These are phyloP conservation scores for Drosophila austrosaltans DNA, from an alignment of 2,888 invertebrate species.

Conservation along the genomic window DNA sequence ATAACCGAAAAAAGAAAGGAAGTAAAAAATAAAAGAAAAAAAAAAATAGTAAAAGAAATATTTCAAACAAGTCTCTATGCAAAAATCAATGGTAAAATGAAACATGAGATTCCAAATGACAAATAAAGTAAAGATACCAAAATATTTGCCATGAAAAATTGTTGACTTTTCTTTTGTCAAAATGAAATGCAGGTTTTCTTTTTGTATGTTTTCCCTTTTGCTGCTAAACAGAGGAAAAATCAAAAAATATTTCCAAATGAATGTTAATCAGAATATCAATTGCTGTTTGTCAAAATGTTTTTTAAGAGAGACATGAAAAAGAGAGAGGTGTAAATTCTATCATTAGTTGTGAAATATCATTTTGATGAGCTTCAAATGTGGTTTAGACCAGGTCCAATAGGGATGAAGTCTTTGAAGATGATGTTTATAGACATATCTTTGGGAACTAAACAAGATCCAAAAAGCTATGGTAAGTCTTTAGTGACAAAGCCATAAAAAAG, in stretches of 20 bases:
- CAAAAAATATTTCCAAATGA: neutral
- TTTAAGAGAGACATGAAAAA: too few relatives aligned
- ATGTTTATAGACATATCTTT: too few relatives aligned
- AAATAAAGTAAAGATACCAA: neutral
- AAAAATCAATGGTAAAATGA: neutral
- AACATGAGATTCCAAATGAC: neutral
- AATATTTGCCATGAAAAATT: neutral
- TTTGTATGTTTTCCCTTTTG: too few relatives aligned
- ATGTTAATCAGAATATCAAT: neutral
- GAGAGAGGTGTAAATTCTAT: too few relatives aligned
- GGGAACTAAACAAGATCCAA: too few relatives aligned
- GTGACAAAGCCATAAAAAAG: too few relatives aligned
- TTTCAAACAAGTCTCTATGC: neutral
- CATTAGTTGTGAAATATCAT: too few relatives aligned
- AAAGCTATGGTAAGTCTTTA: too few relatives aligned
- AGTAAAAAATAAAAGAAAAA: neutral
- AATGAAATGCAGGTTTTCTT: neutral
- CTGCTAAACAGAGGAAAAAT: neutral
- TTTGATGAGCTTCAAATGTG: too few relatives aligned
- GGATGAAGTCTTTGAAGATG: too few relatives aligned
- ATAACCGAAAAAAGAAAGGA: neutral
- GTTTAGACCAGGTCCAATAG: too few relatives aligned
- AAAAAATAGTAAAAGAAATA: neutral
- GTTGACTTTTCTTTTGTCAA: neutral
- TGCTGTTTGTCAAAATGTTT: neutral